phyloP scores from a whole-genome alignment of 1,140 invertebrate species.

The Papilio polyxenes region DNA sequence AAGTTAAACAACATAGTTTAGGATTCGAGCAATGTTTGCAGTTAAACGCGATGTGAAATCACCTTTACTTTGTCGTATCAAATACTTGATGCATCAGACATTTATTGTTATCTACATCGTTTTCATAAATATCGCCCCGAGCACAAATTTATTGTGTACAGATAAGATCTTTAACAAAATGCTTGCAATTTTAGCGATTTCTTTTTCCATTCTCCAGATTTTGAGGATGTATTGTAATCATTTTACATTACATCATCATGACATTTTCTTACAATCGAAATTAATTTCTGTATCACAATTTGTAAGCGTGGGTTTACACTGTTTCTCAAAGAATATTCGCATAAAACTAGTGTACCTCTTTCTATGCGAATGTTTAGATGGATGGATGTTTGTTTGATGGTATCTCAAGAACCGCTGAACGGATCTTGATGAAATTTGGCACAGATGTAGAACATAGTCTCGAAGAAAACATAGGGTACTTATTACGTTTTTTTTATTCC shows the following conservation, averaged over 20 bases:
- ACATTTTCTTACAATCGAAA: not conserved
- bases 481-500: too few relatives aligned
- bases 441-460: too few relatives aligned
- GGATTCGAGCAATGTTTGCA: too few relatives aligned
- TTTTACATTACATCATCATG: not conserved
- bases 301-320: not conserved
- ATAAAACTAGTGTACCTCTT: too few relatives aligned
- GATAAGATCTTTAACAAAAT: constrained; percentile 62
- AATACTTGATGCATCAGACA: constrained; percentile 48
- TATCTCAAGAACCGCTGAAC: too few relatives aligned
- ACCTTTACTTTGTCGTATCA: constrained; percentile 40
- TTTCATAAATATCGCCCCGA: constrained; percentile 60
- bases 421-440: too few relatives aligned
- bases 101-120: constrained; percentile 45
- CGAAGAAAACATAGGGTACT: too few relatives aligned
- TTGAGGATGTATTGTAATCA: constrained; percentile 21
- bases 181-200: constrained; percentile 65
- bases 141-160: constrained; percentile 58
- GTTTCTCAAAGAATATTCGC: too few relatives aligned
- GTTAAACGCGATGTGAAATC: not conserved
- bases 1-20: too few relatives aligned
- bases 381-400: too few relatives aligned
- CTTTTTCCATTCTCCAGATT: constrained; percentile 41
- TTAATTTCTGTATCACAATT: not conserved
- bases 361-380: too few relatives aligned